Base-by-base conservation (phyloP, 2,113 vertebrate species). In the Picathartes gymnocephalus region DNA sequence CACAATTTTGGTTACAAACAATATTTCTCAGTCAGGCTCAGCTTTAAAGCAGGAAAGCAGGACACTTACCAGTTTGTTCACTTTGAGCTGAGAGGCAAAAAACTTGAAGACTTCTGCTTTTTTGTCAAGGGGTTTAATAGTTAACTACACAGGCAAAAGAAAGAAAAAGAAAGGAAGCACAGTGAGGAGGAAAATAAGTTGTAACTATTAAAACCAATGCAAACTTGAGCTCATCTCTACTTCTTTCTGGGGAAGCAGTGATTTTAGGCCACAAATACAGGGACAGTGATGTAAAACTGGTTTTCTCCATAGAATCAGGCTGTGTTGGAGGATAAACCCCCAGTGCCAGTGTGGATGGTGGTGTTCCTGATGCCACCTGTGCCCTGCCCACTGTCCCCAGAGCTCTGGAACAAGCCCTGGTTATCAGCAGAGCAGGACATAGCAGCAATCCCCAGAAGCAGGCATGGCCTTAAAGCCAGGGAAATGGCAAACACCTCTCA, bases 21-120 rank as follows among this genome's bases (percentile, higher is more conserved):
- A 0, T 7, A 35, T 33, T 77, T 57, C 53, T 76, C 86, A 86
- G 45, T 30, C 45, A 74, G 44, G 48, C 9, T 58, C 16, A 56
- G 35, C 28, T 81, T 51, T 40, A 76, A 56, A 83, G 56, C 10
- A 86, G 6, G 15, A 68, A 82, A 76, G 57, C 37, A 74, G 28
- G 33, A 31, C 58, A 70, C 98, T 95, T 78, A 99, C 99, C 98
- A 99, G 90, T 92, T 99, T 99, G 95, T 99, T 99, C 89, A 99
- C 99, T 79, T 98, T 98, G 62, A 99, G 98, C 44, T 99, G 98
- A 60, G 98, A 99, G 2, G 98, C 99, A 81, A 99, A 99, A 96
- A 99, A 99, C 95, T 99, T 99, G 96, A 99, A 99, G 86, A 99
- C 99, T 78, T 99, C 99, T 69, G 98, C 98, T 90, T 99, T 99